These are phyloP conservation scores for Ambastaia sidthimunki DNA, from an alignment of 2,797 vertebrate genomes.

Conservation along the genomic window DNA sequence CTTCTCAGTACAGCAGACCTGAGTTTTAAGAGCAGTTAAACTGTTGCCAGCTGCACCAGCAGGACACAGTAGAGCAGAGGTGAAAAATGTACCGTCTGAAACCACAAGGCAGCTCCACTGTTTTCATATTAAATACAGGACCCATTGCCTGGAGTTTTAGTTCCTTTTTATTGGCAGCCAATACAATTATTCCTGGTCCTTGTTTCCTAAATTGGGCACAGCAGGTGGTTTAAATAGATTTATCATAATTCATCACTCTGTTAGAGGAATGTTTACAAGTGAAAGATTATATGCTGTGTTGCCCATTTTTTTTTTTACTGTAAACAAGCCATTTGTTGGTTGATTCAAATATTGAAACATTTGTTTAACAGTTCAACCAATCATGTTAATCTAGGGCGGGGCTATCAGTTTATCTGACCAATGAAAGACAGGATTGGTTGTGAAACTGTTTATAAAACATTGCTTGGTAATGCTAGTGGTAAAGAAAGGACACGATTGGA, in stretches of 20 bases:
- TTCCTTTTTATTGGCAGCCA: conserved; percentile 19
- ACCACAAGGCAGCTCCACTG: conserved; percentile 54
- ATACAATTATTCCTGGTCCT: conserved; percentile 11
- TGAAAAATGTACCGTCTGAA: conserved; percentile 55
- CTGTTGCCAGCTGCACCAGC: conserved; percentile 57
- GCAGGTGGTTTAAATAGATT: conserved; percentile 15
- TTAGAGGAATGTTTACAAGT: background rate
- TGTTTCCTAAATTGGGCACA: background rate
- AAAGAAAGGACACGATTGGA: background rate
- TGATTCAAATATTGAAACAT: background rate
- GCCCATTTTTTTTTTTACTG: background rate
- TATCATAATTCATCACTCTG: background rate
- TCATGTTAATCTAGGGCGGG: background rate
- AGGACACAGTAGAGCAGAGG: conserved; percentile 59
- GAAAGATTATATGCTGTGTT: background rate
- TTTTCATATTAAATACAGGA: conserved; percentile 6
- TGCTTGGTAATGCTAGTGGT: background rate
- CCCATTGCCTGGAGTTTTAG: conserved; percentile 20
- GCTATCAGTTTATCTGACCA: background rate
- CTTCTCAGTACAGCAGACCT: background rate
- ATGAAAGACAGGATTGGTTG: background rate
- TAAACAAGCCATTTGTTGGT: background rate
- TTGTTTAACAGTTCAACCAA: too few species aligned
- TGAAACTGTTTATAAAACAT: background rate
- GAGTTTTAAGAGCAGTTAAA: conserved; percentile 57